These are phyloP conservation scores for Pseudachorutes palmiensis DNA, from an alignment of 1,140 invertebrate species.

Conservation along the genomic window DNA sequence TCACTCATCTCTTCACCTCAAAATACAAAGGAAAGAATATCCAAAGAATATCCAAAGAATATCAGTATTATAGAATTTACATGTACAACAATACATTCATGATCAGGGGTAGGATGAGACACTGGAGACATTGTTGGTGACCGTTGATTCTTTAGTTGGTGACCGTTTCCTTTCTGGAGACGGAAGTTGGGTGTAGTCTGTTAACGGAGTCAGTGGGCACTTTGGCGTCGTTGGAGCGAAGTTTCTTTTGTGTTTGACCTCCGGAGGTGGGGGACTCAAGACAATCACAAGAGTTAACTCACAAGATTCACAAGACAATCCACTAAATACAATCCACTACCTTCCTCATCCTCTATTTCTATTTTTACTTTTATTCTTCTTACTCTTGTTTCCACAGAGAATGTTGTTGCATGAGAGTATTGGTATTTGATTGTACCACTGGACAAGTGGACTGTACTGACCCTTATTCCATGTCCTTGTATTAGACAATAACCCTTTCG, in stretches of 20 bases:
- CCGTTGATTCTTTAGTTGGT: neutral
- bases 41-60: neutral
- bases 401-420: too few relatives aligned
- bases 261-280: too few relatives aligned
- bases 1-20: slow-evolving; percentile 12
- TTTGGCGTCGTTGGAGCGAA: slow-evolving; percentile 8
- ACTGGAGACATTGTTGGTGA: too few relatives aligned
- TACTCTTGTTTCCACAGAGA: too few relatives aligned
- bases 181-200: neutral
- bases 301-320: neutral
- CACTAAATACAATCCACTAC: neutral
- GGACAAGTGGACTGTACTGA: too few relatives aligned
- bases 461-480: too few relatives aligned
- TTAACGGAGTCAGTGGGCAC: neutral
- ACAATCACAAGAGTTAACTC: too few relatives aligned
- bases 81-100: too few relatives aligned
- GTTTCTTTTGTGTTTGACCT: neutral
- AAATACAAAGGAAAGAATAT: neutral
- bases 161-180: neutral
- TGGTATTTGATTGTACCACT: too few relatives aligned
- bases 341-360: neutral
- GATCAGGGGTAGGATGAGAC: too few relatives aligned
- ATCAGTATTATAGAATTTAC: neutral
- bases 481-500: too few relatives aligned
- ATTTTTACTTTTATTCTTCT: neutral